Conservation (phyloP, 2,797 vertebrate species). For the Epinephelus malabaricus region DNA sequence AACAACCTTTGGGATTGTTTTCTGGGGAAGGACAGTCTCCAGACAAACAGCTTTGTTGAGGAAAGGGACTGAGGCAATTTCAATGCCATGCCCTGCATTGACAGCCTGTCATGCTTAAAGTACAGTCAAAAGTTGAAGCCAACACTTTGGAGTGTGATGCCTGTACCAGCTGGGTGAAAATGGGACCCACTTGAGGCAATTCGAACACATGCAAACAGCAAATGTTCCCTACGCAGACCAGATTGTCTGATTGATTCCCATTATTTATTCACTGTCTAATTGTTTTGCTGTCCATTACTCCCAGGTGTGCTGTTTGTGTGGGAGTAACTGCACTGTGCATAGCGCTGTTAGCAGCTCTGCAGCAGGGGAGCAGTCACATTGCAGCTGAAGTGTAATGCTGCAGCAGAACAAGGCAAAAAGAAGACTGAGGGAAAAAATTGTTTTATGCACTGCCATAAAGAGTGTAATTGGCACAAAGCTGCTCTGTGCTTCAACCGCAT, state of each 20-base stretch:
- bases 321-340: constrained; percentile 46
- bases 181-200: constrained; percentile 10
- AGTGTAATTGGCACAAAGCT: constrained; percentile 37
- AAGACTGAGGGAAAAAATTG: constrained; percentile 10
- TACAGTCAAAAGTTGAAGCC: constrained; percentile 17
- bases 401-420: constrained; percentile 42
- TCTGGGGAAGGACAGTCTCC: too few species aligned
- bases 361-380: constrained; percentile 53
- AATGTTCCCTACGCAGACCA: constrained; percentile 48
- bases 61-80: constrained; percentile 1
- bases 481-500: constrained; percentile 17
- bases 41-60: neutral
- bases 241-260: constrained; percentile 54
- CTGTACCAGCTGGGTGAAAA: constrained; percentile 46
- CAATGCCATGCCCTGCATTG: neutral
- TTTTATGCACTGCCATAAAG: constrained; percentile 32
- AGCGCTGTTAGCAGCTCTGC: constrained; percentile 37
- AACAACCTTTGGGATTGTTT: too few species aligned
- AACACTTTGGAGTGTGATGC: constrained; percentile 7
- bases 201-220: constrained; percentile 28
- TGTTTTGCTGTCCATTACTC: constrained; percentile 59
- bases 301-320: constrained; percentile 51
- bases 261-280: constrained; percentile 65
- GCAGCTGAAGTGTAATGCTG: constrained; percentile 45
- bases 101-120: neutral